Evolutionary conservation across 92 coral and sea anemone species (phyloP).

Genomic region (Epizoanthus stellaris): DNA sequence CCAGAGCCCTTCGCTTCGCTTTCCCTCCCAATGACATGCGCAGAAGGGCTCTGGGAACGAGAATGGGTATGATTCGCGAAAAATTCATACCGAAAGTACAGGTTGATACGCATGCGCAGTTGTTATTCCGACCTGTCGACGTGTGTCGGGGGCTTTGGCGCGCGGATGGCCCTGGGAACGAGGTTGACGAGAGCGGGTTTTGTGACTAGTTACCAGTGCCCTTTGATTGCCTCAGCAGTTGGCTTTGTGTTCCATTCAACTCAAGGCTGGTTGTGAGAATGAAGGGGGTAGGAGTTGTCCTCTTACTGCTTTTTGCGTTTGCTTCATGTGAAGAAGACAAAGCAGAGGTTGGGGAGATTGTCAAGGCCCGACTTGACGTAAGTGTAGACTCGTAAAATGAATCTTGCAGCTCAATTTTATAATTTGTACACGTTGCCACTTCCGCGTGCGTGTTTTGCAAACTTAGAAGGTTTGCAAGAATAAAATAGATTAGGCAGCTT

Average conservation of each 20-base stretch:
- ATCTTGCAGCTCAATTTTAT: neutral
- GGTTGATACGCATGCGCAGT: too few relatives aligned
- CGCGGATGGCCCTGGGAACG: too few relatives aligned
- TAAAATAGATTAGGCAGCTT: too few relatives aligned
- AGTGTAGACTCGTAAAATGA: neutral
- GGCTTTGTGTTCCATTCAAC: neutral
- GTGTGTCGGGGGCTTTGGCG: too few relatives aligned
- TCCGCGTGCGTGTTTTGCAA: neutral
- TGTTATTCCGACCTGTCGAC: too few relatives aligned
- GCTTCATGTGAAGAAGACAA: constrained; percentile 38
- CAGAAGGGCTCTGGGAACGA: too few relatives aligned
- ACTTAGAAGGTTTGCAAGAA: too few relatives aligned
- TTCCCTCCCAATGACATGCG: too few relatives aligned
- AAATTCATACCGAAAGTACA: too few relatives aligned
- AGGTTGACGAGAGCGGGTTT: too few relatives aligned
- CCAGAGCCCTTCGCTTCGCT: too few relatives aligned
- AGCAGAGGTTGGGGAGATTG: constrained; percentile 29
- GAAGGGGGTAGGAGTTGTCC: constrained; percentile 5
- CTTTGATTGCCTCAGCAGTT: neutral
- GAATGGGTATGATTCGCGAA: too few relatives aligned
- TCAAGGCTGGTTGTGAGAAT: neutral
- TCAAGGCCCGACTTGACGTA: constrained; percentile 38
- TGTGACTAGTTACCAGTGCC: constrained; percentile 2
- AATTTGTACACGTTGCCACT: neutral
- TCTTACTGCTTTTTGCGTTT: neutral